Base-by-base conservation (phyloP, 2,888 invertebrate genomes). In the Acrobasis repandana region DNA sequence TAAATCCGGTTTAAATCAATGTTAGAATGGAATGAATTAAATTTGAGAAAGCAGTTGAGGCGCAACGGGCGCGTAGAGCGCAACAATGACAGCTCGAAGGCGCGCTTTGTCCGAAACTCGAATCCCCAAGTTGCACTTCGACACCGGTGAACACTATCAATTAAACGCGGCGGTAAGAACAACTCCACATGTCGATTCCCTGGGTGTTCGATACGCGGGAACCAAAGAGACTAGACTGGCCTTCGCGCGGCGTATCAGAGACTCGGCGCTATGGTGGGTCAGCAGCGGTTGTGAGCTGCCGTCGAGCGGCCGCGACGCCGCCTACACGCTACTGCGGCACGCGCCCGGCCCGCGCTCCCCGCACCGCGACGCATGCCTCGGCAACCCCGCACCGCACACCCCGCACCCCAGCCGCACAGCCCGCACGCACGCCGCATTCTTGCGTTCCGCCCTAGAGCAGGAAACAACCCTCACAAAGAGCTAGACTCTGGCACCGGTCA, bases 251-350 rank as follows among this genome's bases (percentile, higher is more conserved):
- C 67, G 71, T 69, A 73, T 68, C 71, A 46, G 73, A 75, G 75
- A 72, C 74, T 74, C 72, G 73, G 77, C 79, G 79, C 80, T 78
- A 66, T 69, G 74, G 69, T 73, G 76, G 75, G 79, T 78, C 76
- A 77, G 80, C 78, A 76, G 78, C 78, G 76, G 73, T 64, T 70
- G 70, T 73, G 77, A 78, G 78, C 68, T 63, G 71, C 79, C 79
- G 79, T 76, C 86, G 84, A 83, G 88, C 88, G 86, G 86, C 82
- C 86, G 85, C 86, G 85, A 78, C 86, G 88, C 87, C 85, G 86
- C 88, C 86, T 87, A 84, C 88, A 86, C 90, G 86, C 84, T 90
- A 91, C 89, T 90, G 90, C 90, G 90, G 90, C 85, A 88, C 89
- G 90, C 88, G 88, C 82, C 79, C 81, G 74, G 76, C 79, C 77